phyloP scores from a whole-genome alignment of 2,113 vertebrate genomes.

The Capricornis sumatraensis region DNA sequence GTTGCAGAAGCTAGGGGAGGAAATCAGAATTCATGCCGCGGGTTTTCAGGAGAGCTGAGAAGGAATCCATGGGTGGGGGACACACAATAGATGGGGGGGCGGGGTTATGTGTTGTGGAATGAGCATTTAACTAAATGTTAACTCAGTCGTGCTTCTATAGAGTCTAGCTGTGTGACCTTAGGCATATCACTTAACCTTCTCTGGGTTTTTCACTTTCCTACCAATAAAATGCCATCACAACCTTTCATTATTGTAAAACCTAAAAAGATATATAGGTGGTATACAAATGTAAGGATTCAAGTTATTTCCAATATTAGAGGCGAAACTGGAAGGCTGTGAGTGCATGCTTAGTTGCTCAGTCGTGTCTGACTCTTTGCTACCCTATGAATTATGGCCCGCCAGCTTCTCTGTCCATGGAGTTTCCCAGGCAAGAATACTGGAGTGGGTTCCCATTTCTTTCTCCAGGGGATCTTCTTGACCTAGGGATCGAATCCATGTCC shows the following conservation, averaged over 20 bases:
- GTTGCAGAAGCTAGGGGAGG: conserved; percentile 66
- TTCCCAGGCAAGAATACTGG: background rate
- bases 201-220: background rate
- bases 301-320: background rate
- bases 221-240: background rate
- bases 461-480: background rate
- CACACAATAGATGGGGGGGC: background rate
- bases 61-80: background rate
- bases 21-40: conserved; percentile 70
- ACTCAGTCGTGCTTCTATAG: background rate
- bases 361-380: background rate
- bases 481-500: background rate
- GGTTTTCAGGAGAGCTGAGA: conserved; percentile 67
- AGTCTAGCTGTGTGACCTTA: background rate
- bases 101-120: background rate
- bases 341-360: background rate
- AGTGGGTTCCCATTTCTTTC: background rate
- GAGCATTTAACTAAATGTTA: background rate
- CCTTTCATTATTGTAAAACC: background rate
- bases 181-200: background rate
- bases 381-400: background rate
- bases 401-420: background rate
- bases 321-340: background rate
- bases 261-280: background rate
- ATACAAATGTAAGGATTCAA: background rate